Percentiles rank a stretch among this genome's conserved stretches.
Evolutionary conservation across 2,113 vertebrate genomes (phyloP).

Genomic region (Catagonus wagneri): DNA sequence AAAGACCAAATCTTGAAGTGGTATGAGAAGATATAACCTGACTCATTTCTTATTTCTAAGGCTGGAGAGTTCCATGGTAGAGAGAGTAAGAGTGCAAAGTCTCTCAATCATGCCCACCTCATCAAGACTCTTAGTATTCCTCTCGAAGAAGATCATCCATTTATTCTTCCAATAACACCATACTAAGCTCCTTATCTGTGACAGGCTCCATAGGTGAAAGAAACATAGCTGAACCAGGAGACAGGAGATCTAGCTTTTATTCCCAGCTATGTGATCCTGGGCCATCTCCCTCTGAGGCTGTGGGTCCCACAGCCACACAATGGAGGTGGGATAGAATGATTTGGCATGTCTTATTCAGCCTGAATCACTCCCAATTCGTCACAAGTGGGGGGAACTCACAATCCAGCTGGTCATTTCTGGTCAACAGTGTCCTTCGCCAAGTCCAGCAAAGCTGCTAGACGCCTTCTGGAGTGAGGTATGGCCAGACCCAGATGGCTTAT

Average conservation of each 20-base stretch:
- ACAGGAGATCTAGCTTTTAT: neutral
- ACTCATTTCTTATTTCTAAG: neutral
- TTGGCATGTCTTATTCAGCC: neutral
- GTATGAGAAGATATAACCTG: neutral
- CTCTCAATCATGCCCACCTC: neutral
- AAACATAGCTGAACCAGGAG: neutral
- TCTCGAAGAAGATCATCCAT: neutral
- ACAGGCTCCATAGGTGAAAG: too few species aligned
- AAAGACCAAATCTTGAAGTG: neutral
- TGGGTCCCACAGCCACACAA: neutral
- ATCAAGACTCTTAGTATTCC: neutral
- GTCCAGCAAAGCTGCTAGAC: conserved; percentile 50
- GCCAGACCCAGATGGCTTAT: conserved; percentile 51
- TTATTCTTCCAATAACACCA: neutral
- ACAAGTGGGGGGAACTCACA: neutral
- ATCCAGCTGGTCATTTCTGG: neutral
- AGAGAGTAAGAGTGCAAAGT: neutral
- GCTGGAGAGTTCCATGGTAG: neutral
- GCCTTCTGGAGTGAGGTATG: conserved; percentile 22
- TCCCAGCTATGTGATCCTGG: neutral
- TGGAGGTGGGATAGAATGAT: fast-evolving
- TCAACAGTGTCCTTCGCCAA: neutral
- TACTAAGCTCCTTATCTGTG: neutral
- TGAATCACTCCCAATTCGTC: neutral
- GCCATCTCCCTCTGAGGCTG: neutral